These are phyloP conservation scores for Eurypyga helias DNA, from an alignment of 2,113 vertebrate genomes.

Conservation along the genomic window DNA sequence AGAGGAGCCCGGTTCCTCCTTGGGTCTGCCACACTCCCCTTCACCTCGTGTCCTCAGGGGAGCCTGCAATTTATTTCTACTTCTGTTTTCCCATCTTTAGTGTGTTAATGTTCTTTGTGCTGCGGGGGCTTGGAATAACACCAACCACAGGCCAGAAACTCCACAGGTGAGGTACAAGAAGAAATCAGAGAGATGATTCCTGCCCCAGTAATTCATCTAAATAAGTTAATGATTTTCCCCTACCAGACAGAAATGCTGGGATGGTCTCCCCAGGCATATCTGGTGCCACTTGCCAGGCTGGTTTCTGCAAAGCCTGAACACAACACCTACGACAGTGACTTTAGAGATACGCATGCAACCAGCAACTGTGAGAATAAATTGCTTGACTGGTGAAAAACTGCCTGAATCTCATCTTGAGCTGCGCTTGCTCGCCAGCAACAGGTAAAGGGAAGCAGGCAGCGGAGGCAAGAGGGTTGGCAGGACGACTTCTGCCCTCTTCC, in stretches of 20 bases:
- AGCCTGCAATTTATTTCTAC: background rate
- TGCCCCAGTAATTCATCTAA: background rate
- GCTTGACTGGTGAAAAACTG: no score
- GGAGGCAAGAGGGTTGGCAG: background rate
- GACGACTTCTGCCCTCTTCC: background rate
- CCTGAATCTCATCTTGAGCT: background rate
- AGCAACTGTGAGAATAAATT: background rate
- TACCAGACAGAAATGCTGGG: background rate
- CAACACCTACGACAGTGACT: fast-evolving
- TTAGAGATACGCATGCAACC: fast-evolving
- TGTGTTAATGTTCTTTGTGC: background rate
- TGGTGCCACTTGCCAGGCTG: background rate
- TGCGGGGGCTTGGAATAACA: background rate
- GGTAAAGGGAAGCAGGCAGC: background rate
- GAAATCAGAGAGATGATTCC: background rate
- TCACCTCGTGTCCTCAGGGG: fast-evolving
- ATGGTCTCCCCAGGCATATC: background rate
- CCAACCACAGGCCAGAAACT: no score
- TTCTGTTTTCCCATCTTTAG: background rate
- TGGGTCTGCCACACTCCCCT: fast-evolving
- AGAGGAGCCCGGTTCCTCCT: background rate
- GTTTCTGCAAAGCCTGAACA: background rate
- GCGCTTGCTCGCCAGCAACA: background rate
- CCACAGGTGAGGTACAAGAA: background rate
- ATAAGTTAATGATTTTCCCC: background rate